Percentiles rank a stretch among this genome's conserved stretches.
These are phyloP conservation scores for Empis livida DNA, from an alignment of 2,888 invertebrate species.

Conservation along the genomic window DNA sequence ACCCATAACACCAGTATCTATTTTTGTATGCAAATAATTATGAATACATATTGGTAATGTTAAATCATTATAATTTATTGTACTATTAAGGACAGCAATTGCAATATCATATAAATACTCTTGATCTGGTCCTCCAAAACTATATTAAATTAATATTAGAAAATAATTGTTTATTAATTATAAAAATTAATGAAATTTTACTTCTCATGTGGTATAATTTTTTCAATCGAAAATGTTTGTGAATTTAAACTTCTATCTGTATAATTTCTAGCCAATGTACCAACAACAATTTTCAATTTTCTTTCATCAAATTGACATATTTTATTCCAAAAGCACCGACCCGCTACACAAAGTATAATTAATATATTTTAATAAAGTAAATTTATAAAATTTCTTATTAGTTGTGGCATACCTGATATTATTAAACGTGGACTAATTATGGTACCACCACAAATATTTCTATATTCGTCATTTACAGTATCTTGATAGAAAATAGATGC, in stretches of 20 bases:
- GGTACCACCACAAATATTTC: conserved; percentile 15
- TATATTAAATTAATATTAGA: no score
- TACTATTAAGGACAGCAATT: background rate
- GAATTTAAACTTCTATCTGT: no score
- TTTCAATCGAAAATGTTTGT: no score
- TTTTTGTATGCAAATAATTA: background rate
- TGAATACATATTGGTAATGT: background rate
- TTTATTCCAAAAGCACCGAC: conserved; percentile 12
- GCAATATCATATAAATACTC: background rate
- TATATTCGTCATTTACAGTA: background rate
- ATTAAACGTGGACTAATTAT: conserved; percentile 14
- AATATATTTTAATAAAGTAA: background rate
- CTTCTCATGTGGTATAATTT: no score
- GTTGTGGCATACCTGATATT: conserved; percentile 15
- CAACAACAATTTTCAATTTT: no score
- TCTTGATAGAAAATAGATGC: conserved; percentile 11
- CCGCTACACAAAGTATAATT: conserved; percentile 7
- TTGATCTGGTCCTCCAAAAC: no score
- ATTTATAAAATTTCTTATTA: no score
- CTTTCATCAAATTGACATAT: background rate
- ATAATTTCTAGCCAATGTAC: no score
- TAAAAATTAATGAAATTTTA: no score
- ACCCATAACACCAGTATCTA: background rate
- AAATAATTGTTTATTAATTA: no score
- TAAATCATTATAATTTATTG: background rate